Conservation (phyloP, 2,113 vertebrate genomes). For the Oenanthe oenanthe region DNA sequence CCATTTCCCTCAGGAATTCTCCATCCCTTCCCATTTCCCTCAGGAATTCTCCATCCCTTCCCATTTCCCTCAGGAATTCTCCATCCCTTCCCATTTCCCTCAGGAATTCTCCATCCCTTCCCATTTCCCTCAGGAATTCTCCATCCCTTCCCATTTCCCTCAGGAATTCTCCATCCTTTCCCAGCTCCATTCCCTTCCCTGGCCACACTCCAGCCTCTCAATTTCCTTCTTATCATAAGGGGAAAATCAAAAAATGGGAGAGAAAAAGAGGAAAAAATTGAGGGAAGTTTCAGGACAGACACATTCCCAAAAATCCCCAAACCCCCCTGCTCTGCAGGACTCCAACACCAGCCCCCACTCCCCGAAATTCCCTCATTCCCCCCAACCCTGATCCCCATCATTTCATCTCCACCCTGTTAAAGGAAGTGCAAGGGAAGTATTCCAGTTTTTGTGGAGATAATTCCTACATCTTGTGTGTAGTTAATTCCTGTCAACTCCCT, state of each 20-base stretch:
- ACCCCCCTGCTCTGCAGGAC: neutral
- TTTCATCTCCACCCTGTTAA: neutral
- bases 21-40: no score
- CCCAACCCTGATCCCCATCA: neutral
- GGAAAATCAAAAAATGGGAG: neutral
- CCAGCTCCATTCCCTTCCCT: neutral
- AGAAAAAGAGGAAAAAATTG: neutral
- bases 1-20: neutral
- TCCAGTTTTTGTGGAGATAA: fast-evolving
- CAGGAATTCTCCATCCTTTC: neutral
- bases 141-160: neutral
- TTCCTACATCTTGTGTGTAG: fast-evolving
- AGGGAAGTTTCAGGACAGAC: neutral
- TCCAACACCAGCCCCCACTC: neutral
- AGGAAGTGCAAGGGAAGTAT: neutral
- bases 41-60: neutral
- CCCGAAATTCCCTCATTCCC: neutral
- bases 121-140: neutral
- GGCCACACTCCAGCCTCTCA: fast-evolving
- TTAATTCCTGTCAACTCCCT: neutral
- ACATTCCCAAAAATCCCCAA: neutral
- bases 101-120: neutral
- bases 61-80: neutral
- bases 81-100: neutral
- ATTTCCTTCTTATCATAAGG: fast-evolving